Evolutionary conservation across 2,888 invertebrate species (phyloP).

Genomic region (Cerastis leucographa): DNA sequence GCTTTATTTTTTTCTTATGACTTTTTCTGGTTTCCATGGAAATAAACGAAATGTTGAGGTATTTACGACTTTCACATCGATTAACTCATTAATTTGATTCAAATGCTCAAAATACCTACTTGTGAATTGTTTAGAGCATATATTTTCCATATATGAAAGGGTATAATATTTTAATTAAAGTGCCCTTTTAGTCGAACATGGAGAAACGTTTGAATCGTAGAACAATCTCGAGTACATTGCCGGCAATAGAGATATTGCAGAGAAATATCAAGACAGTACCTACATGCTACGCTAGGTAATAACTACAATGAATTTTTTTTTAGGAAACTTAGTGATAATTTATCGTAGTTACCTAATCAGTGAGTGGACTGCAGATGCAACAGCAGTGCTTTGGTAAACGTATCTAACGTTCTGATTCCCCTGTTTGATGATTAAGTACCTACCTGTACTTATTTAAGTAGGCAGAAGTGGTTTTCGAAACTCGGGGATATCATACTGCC

Average conservation of each 20-base stretch:
- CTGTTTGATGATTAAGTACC: background rate
- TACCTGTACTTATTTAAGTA: background rate
- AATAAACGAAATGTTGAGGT: constrained; percentile 40
- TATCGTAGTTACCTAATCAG: background rate
- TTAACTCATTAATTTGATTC: background rate
- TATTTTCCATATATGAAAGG: constrained; percentile 6
- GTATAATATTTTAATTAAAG: constrained; percentile 5
- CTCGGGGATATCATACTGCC: background rate
- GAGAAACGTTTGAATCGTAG: constrained; percentile 66
- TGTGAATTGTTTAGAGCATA: background rate
- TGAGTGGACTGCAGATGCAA: background rate
- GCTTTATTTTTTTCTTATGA: background rate
- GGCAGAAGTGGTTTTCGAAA: background rate
- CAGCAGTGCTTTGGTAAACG: background rate
- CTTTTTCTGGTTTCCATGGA: constrained; percentile 48
- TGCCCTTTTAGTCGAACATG: background rate
- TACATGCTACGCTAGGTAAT: constrained; percentile 77
- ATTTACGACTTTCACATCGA: constrained; percentile 47
- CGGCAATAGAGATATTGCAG: constrained; percentile 84
- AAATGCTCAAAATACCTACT: background rate
- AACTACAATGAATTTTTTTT: background rate
- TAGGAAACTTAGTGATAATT: background rate
- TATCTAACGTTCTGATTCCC: background rate
- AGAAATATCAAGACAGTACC: constrained; percentile 83
- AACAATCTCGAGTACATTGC: constrained; percentile 72